phyloP scores from a whole-genome alignment of 2,113 vertebrate genomes.

The Coryphaenoides rupestris region DNA sequence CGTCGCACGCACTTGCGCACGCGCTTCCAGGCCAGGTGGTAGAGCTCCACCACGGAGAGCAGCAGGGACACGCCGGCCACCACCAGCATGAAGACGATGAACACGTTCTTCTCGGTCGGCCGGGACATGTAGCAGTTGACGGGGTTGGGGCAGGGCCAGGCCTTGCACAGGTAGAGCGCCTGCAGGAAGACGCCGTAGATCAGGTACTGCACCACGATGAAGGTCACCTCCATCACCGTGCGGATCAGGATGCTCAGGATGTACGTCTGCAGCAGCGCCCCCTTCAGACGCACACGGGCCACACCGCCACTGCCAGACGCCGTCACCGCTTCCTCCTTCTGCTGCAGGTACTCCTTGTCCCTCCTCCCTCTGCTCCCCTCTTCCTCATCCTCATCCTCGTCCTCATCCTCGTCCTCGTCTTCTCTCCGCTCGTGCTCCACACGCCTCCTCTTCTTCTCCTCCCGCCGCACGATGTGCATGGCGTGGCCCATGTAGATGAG shows the following conservation, averaged over 20 bases:
- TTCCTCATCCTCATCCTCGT: slow-evolving; percentile 4
- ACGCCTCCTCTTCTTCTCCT: slow-evolving; percentile 80
- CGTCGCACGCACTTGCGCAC: slow-evolving; percentile 52
- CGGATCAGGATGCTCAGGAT: slow-evolving; percentile 91
- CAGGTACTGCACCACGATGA: slow-evolving; percentile 88
- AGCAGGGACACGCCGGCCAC: slow-evolving; percentile 87
- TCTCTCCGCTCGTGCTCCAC: slow-evolving; percentile 79
- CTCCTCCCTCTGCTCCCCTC: slow-evolving; percentile 69
- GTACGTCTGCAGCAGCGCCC: slow-evolving; percentile 87
- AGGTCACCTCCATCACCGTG: slow-evolving; percentile 88
- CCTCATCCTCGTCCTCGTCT: slow-evolving; percentile 37
- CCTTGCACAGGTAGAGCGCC: slow-evolving; percentile 82
- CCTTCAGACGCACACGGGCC: slow-evolving; percentile 76
- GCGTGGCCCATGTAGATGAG: slow-evolving; percentile 95
- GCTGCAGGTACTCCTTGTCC: slow-evolving; percentile 67
- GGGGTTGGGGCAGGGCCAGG: slow-evolving; percentile 86
- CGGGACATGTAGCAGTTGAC: slow-evolving; percentile 97
- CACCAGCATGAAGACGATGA: slow-evolving; percentile 94
- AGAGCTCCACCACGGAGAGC: slow-evolving; percentile 87
- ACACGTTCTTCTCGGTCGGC: slow-evolving; percentile 96
- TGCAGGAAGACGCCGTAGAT: slow-evolving; percentile 90
- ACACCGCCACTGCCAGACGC: slow-evolving; percentile 51
- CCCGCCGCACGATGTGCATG: slow-evolving; percentile 85
- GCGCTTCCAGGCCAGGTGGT: slow-evolving; percentile 89
- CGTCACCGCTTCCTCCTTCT: slow-evolving; percentile 69